Evolutionary conservation across 2,888 invertebrate genomes (phyloP), one percentile per base, ranked within the genome.

Genomic region (Ypsolopha scabrella): DNA sequence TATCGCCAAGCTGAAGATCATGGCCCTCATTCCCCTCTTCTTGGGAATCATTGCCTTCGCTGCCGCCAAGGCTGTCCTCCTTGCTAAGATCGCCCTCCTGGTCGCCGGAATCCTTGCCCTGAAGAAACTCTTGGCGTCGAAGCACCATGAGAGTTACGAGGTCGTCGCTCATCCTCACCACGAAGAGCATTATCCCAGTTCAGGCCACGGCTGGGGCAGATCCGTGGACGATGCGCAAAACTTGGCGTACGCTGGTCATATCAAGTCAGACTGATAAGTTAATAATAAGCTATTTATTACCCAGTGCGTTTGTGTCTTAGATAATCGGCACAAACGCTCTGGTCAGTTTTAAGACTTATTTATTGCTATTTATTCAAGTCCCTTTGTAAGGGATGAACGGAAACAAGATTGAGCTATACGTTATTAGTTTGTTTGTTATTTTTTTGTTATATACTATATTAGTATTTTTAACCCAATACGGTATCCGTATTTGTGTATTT

Each of bases 1-100:
- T 62, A 86, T 95, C 55, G 88, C 94, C 66, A 93, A 94, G 72
- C 76, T 95, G 68, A 95, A 95, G 87, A 92, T 86, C 60, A 91
- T 92, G 55, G 91, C 92, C 33, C 87, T 95, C 56, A 90, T 94
- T 61, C 94, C 94, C 35, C 81, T 95, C 58, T 91, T 92, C 65
- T 88, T 95, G 52, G 95, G 72, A 48, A 82, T 86, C 67, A 90
- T 95, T 60, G 94, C 94, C 33, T 87, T 95, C 52, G 88, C 94
- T 50, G 94, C 95, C n/a, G 92, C 94, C 81, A 95, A 95, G 83
- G 95, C 95, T 41, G 88, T 95, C 53, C 83, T 94, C 56, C 89
- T 95, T 61, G 94, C 94, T 70, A 95, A 95, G 88, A 89, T 95
- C 63, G 91, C 95, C 0, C 88, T 95, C 41, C 88, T 94, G 46